A percentile compares a stretch with the other conserved stretches of the same genome.
Conservation (phyloP, 2,113 vertebrate genomes). For the Micronisus gabar region DNA sequence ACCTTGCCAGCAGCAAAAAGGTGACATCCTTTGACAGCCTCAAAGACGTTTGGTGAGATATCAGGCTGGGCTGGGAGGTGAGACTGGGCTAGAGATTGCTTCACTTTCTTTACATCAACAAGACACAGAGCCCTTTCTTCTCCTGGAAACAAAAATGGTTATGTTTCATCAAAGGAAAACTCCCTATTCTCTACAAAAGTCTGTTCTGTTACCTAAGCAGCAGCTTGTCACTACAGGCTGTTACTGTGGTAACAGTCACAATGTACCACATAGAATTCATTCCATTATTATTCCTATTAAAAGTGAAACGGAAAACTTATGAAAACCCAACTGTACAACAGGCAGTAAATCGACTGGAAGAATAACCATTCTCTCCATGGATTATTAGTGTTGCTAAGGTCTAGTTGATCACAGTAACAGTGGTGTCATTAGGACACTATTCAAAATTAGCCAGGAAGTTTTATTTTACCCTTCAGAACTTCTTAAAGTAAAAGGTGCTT, state of each 20-base stretch:
- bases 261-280: not conserved
- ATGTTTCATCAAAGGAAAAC: not conserved
- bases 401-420: not conserved
- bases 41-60: conserved; percentile 88
- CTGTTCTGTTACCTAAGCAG: conserved; percentile 37
- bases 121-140: conserved; percentile 94
- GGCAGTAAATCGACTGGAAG: not conserved
- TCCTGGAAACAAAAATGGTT: conserved; percentile 70
- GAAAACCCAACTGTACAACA: not conserved
- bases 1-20: conserved; percentile 95
- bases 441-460: not conserved
- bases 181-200: not conserved
- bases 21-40: conserved; percentile 97
- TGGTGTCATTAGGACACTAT: not conserved
- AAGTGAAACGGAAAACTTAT: not conserved
- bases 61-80: conserved; percentile 95
- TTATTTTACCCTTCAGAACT: not conserved
- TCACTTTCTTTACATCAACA: conserved; percentile 94
- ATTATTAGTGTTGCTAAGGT: not conserved
- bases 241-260: conserved; percentile 43
- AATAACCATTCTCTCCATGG: not conserved
- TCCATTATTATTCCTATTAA: not conserved
- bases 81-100: conserved; percentile 94
- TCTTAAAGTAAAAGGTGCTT: not conserved
- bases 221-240: not conserved